Conservation (phyloP, 2,888 invertebrate species). For the Acleris laterana region DNA sequence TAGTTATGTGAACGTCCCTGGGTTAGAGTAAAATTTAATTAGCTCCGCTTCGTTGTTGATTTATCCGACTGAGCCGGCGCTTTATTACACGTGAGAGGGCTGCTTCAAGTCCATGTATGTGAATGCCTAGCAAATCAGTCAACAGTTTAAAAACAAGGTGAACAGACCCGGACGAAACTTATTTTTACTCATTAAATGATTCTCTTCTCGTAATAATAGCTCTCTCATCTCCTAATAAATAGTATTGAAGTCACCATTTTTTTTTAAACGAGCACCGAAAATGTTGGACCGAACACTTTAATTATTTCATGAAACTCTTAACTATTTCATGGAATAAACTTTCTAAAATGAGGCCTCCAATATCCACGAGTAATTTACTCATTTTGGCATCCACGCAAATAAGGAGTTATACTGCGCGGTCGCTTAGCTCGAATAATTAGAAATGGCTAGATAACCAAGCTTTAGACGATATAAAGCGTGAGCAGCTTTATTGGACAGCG, state of each 20-base stretch:
- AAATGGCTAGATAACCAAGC: slow-evolving; percentile 41
- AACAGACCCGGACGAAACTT: too few species aligned
- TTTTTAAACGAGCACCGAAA: too few species aligned
- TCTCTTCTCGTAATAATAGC: too few species aligned
- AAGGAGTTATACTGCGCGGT: slow-evolving; percentile 17
- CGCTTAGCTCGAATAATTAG: slow-evolving; percentile 45
- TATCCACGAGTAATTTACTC: too few species aligned
- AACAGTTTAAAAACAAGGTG: too few species aligned
- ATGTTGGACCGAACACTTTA: too few species aligned
- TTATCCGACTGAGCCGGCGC: neutral
- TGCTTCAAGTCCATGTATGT: neutral
- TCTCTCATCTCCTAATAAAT: too few species aligned
- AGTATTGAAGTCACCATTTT: too few species aligned
- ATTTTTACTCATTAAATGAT: too few species aligned
- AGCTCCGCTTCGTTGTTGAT: slow-evolving; percentile 20
- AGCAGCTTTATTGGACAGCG: slow-evolving; percentile 62
- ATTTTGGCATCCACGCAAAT: neutral
- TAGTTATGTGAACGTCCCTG: neutral
- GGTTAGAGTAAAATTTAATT: slow-evolving; percentile 19
- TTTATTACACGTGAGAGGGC: neutral
- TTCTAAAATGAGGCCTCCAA: too few species aligned
- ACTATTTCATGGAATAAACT: too few species aligned
- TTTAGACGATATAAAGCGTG: slow-evolving; percentile 40
- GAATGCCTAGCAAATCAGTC: neutral
- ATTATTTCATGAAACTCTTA: too few species aligned